A percentile compares a stretch with the other conserved stretches of the same genome.
Evolutionary conservation across 2,888 invertebrate genomes (phyloP).

Genomic region (Heliconius erato): DNA sequence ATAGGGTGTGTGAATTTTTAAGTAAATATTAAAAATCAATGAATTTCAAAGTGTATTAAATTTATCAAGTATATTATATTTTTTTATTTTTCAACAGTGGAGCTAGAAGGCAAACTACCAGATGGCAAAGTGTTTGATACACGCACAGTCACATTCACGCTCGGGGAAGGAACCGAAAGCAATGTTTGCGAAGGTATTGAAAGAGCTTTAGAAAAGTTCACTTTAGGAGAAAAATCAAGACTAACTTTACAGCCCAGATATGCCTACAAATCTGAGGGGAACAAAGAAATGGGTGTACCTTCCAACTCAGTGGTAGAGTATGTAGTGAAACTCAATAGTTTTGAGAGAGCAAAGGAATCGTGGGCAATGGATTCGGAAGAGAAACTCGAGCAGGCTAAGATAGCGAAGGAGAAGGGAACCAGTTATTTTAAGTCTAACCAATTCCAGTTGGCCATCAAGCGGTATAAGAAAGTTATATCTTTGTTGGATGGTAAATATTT

Average conservation of each 20-base stretch:
- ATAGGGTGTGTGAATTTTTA: no score
- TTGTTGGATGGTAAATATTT: slow-evolving; percentile 80
- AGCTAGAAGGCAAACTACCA: slow-evolving; percentile 84
- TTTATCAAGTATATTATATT: no score
- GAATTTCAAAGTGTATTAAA: no score
- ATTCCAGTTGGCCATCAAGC: slow-evolving; percentile 91
- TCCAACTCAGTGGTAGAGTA: slow-evolving; percentile 92
- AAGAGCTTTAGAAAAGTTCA: slow-evolving; percentile 92
- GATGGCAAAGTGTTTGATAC: slow-evolving; percentile 92
- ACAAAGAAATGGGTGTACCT: slow-evolving; percentile 90
- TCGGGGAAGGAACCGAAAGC: slow-evolving; percentile 93
- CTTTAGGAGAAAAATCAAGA: slow-evolving; percentile 91
- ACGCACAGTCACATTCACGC: slow-evolving; percentile 91
- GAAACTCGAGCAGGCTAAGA: slow-evolving; percentile 92
- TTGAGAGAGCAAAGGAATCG: slow-evolving; percentile 92
- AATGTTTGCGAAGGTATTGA: slow-evolving; percentile 94
- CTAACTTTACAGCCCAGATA: slow-evolving; percentile 91
- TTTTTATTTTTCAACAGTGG: slow-evolving; percentile 85
- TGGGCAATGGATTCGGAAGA: slow-evolving; percentile 94
- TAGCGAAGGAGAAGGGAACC: slow-evolving; percentile 96
- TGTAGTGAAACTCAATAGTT: slow-evolving; percentile 91
- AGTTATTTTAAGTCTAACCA: slow-evolving; percentile 94
- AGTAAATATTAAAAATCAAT: no score
- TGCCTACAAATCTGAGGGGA: slow-evolving; percentile 92
- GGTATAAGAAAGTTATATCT: slow-evolving; percentile 92